phyloP scores from a whole-genome alignment of 1,140 invertebrate genomes.

The Lasaia peninsularis region DNA sequence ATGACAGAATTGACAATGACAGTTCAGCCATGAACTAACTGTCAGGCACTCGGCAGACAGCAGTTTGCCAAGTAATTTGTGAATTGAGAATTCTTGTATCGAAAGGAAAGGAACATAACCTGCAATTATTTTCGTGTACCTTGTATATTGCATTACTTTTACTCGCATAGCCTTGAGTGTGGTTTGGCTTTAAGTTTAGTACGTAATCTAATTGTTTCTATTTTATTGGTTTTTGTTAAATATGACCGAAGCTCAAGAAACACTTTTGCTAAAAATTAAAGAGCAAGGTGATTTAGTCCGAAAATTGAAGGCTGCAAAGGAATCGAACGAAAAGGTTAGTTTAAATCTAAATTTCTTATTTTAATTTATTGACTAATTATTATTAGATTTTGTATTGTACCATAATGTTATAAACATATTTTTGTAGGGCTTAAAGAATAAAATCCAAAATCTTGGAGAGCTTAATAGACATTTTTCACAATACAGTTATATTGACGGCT shows the following conservation, averaged over 20 bases:
- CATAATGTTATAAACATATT: slow-evolving; percentile 31
- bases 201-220: slow-evolving; percentile 21
- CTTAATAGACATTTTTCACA: slow-evolving; percentile 67
- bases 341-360: slow-evolving; percentile 15
- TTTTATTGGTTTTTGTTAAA: slow-evolving; percentile 18
- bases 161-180: slow-evolving; percentile 40
- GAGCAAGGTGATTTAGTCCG: slow-evolving; percentile 89
- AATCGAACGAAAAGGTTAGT: slow-evolving; percentile 83
- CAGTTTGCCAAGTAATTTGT: slow-evolving; percentile 5
- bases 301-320: slow-evolving; percentile 88
- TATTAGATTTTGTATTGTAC: slow-evolving; percentile 32
- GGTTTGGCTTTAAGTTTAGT: slow-evolving; percentile 19
- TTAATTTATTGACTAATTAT: not conserved
- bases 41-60: too few species aligned
- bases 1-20: too few species aligned
- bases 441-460: slow-evolving; percentile 43
- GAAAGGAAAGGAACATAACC: slow-evolving; percentile 42
- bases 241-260: slow-evolving; percentile 67
- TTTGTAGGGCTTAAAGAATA: slow-evolving; percentile 51
- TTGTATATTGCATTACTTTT: slow-evolving; percentile 32
- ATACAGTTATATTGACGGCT: slow-evolving; percentile 79
- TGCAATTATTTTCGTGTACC: slow-evolving; percentile 51
- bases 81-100: slow-evolving; percentile 8
- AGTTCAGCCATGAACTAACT: too few species aligned
- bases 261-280: slow-evolving; percentile 84